Conservation (phyloP, 1,140 invertebrate species). For the Euwallacea fornicatus region DNA sequence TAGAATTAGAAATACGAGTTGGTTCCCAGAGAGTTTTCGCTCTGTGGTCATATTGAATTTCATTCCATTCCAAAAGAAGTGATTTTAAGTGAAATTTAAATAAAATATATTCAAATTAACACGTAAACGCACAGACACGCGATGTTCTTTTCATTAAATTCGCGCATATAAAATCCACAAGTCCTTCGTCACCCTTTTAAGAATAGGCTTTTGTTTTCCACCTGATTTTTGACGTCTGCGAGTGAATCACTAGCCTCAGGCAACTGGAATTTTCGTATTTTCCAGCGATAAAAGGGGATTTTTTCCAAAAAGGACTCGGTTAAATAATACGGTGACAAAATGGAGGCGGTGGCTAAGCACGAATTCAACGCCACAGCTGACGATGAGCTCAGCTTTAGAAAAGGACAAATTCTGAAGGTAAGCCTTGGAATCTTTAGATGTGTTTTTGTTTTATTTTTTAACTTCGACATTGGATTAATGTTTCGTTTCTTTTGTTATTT, state of each 20-base stretch:
- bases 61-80: constrained; percentile 11
- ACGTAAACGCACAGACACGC: not conserved
- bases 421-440: constrained; percentile 23
- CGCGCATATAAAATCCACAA: not conserved
- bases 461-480: constrained; percentile 29
- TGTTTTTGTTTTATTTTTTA: constrained; percentile 21
- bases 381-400: constrained; percentile 97
- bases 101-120: not conserved
- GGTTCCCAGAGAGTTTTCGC: not conserved
- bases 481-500: constrained; percentile 4
- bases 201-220: constrained; percentile 33
- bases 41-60: constrained; percentile 30
- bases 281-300: constrained; percentile 12
- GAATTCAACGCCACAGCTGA: constrained; percentile 97
- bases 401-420: constrained; percentile 94
- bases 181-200: not conserved
- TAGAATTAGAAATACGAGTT: constrained; percentile 10
- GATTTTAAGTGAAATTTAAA: too few species aligned
- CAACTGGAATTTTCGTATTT: constrained; percentile 21
- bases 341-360: constrained; percentile 99
- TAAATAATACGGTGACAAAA: constrained; percentile 51
- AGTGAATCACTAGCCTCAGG: constrained; percentile 35
- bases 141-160: constrained; percentile 10
- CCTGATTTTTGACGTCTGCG: constrained; percentile 38
- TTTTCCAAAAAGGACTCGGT: constrained; percentile 8